Percentiles rank a stretch among this genome's conserved stretches.
phyloP scores from a whole-genome alignment of 2,113 vertebrate species.

The Prietella phreatophila region DNA sequence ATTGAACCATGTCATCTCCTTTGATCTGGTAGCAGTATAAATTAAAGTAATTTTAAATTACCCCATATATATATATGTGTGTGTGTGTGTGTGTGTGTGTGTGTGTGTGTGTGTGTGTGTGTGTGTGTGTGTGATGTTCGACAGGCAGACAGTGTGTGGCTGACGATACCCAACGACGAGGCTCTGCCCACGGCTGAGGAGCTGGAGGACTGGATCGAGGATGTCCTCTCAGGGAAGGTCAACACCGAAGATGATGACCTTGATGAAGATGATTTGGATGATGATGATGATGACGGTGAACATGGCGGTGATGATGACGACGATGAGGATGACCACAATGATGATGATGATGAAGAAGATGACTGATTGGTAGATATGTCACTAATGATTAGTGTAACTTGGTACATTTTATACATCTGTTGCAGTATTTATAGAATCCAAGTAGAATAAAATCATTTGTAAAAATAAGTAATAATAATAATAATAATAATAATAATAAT shows the following conservation, averaged over 20 bases:
- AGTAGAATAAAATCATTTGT: background rate
- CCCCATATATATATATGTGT: background rate
- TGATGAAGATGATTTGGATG: conserved; percentile 55
- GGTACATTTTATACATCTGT: conserved; percentile 4
- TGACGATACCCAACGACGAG: conserved; percentile 91
- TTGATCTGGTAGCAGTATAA: background rate
- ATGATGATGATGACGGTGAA: conserved; percentile 64
- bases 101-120: too few species aligned
- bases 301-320: conserved; percentile 54
- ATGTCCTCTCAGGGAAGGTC: conserved; percentile 93
- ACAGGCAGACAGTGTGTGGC: conserved; percentile 96
- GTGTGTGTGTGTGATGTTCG: background rate
- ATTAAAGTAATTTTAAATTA: background rate
- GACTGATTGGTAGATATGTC: conserved; percentile 30
- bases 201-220: conserved; percentile 97
- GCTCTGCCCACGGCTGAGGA: conserved; percentile 88
- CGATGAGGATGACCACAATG: conserved; percentile 45
- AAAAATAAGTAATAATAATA: background rate
- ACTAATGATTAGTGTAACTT: background rate
- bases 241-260: conserved; percentile 92
- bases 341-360: conserved; percentile 22
- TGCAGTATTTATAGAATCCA: conserved; percentile 16
- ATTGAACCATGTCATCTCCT: background rate
- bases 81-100: background rate
- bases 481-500: background rate